Percentiles rank a stretch among this genome's conserved stretches.
phyloP scores from a whole-genome alignment of 2,888 invertebrate species.

The Ischnura elegans region DNA sequence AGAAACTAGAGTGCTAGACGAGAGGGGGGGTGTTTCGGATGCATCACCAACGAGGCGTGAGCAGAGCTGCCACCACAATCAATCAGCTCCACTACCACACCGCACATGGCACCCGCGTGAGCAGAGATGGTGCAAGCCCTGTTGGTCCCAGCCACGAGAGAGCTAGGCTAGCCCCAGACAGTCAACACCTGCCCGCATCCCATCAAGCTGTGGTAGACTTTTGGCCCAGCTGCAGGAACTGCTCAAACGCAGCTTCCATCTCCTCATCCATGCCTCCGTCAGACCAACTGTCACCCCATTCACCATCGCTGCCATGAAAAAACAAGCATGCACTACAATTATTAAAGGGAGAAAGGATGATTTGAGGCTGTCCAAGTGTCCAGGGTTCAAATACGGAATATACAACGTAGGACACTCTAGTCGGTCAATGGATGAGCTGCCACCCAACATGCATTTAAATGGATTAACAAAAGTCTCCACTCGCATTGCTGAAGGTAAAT shows the following conservation, averaged over 20 bases:
- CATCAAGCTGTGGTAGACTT: conserved; percentile 62
- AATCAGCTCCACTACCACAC: neutral
- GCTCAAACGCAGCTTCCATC: conserved; percentile 81
- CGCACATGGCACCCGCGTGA: neutral
- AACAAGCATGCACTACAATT: neutral
- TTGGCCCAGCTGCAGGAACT: conserved; percentile 78
- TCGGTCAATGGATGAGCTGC: too few species aligned
- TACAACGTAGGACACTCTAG: too few species aligned
- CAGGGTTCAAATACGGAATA: too few species aligned
- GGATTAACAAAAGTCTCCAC: too few species aligned
- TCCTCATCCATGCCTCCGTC: conserved; percentile 84
- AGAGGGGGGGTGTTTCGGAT: neutral
- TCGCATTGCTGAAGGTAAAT: too few species aligned
- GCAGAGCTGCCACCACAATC: neutral
- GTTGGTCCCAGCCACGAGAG: neutral
- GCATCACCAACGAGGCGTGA: neutral
- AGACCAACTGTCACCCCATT: conserved; percentile 77
- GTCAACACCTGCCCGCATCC: neutral
- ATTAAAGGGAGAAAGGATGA: too few species aligned
- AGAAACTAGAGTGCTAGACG: neutral
- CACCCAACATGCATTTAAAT: too few species aligned
- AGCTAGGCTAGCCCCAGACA: neutral
- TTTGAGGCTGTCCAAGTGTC: too few species aligned
- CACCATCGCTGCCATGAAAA: conserved; percentile 75
- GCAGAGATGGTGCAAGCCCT: neutral